Evolutionary conservation across 1,140 invertebrate species (phyloP).

Genomic region (Danaus plexippus): DNA sequence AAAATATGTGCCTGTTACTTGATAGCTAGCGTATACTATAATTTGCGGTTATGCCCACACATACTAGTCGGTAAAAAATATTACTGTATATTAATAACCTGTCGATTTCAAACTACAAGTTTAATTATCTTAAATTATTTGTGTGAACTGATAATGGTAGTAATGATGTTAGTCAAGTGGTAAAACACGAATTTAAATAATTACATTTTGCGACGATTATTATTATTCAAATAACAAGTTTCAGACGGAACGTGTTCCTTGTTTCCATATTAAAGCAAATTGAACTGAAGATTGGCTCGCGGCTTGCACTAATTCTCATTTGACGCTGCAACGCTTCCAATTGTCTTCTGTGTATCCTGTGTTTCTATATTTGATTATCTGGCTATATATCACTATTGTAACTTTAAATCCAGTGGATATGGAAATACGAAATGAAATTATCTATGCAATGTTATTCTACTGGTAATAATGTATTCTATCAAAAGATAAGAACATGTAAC

Average conservation of each 20-base stretch:
- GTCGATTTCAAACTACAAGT: too few relatives aligned
- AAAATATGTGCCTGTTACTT: neutral
- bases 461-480: too few relatives aligned
- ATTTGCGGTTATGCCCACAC: conserved; percentile 9
- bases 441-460: too few relatives aligned
- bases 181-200: too few relatives aligned
- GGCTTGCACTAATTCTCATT: conserved; percentile 48
- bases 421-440: too few relatives aligned
- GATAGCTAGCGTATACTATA: neutral
- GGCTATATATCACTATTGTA: neutral
- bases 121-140: too few relatives aligned
- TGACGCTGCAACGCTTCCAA: conserved; percentile 58
- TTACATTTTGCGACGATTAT: conserved; percentile 7
- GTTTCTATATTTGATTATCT: conserved; percentile 1
- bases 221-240: conserved; percentile 11
- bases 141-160: too few relatives aligned
- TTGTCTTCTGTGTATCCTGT: conserved; percentile 28
- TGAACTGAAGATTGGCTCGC: conserved; percentile 58
- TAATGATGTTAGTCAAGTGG: too few relatives aligned
- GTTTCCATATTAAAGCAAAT: conserved; percentile 60
- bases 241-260: conserved; percentile 15
- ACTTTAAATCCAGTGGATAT: too few relatives aligned
- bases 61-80: neutral
- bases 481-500: too few relatives aligned
- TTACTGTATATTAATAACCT: too few relatives aligned